phyloP scores from a whole-genome alignment of 2,797 vertebrate species.

The Anguilla pacifica region DNA sequence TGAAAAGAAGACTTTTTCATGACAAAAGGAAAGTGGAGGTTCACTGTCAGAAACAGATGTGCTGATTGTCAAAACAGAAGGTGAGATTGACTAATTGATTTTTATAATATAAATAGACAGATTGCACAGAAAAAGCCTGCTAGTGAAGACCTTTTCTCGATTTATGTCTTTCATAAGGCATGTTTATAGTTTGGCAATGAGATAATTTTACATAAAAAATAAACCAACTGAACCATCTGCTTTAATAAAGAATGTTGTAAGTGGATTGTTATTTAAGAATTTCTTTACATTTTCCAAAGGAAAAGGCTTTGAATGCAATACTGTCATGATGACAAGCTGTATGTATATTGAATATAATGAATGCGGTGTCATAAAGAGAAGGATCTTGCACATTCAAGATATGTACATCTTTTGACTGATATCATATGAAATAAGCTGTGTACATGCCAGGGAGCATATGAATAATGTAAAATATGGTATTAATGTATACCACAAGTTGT shows the following conservation, averaged over 20 bases:
- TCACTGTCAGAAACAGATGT: background rate
- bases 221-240: background rate
- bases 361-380: background rate
- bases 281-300: background rate
- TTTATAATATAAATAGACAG: background rate
- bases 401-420: background rate
- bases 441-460: background rate
- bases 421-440: background rate
- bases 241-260: background rate
- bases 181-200: background rate
- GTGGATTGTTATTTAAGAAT: background rate
- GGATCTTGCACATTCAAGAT: background rate
- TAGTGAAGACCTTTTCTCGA: background rate
- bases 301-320: background rate
- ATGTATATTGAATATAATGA: conserved; percentile 4
- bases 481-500: background rate
- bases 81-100: conserved; percentile 6
- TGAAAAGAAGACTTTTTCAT: conserved; percentile 4
- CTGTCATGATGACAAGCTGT: background rate
- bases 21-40: background rate
- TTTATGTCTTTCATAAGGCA: background rate
- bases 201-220: background rate
- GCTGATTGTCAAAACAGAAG: background rate
- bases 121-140: too few species aligned
- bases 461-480: background rate